Conservation (phyloP, 2,797 vertebrate genomes). For the Hydrocynus forskahlii region DNA sequence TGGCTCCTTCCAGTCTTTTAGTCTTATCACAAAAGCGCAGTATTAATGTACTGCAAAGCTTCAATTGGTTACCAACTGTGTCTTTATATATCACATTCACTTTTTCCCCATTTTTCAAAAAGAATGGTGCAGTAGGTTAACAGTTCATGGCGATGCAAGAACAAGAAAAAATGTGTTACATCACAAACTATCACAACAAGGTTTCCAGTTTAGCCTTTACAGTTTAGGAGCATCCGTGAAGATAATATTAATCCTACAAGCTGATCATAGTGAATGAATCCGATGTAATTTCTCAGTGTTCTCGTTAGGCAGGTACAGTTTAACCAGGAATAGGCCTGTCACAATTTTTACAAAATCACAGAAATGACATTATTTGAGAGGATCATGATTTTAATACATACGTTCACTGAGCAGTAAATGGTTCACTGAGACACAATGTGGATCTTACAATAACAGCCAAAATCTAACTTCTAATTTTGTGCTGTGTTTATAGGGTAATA, state of each 20-base stretch:
- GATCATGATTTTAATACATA: no score
- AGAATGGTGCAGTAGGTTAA: conserved; percentile 1
- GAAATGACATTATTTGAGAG: no score
- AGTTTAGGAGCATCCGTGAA: background rate
- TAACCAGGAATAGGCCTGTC: no score
- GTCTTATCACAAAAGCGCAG: background rate
- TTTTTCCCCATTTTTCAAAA: background rate
- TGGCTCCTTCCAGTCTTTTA: conserved; percentile 24
- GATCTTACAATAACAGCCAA: no score
- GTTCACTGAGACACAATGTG: no score
- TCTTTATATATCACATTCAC: conserved; percentile 15
- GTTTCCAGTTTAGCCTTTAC: background rate
- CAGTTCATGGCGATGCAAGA: background rate
- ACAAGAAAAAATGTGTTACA: background rate
- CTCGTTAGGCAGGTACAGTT: background rate
- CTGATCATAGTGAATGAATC: background rate
- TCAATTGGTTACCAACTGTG: background rate
- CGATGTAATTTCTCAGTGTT: background rate
- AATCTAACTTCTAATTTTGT: no score
- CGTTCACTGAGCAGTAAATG: no score
- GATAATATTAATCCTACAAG: conserved; percentile 1
- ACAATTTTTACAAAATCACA: no score
- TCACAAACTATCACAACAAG: background rate
- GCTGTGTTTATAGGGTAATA: no score
- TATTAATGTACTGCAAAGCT: background rate